Conservation (phyloP, 2,888 invertebrate genomes). For the Ptilodon capucinus region DNA sequence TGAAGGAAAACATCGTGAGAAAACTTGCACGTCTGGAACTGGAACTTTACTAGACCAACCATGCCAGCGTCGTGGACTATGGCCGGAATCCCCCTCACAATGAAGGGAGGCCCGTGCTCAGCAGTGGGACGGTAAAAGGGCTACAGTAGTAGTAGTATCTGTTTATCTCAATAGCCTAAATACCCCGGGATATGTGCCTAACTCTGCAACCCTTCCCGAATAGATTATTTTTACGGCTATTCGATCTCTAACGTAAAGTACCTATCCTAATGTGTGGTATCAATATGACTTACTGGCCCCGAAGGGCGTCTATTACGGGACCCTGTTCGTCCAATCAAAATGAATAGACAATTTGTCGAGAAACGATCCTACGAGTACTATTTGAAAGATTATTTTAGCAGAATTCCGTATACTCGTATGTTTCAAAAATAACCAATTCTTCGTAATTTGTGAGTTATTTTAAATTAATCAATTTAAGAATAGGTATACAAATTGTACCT, state of each 20-base stretch:
- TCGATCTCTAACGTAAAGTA: background rate
- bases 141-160: too few relatives aligned
- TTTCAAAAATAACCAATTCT: too few relatives aligned
- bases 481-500: too few relatives aligned
- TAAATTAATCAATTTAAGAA: too few relatives aligned
- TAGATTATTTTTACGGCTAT: background rate
- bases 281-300: conserved; percentile 7
- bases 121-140: too few relatives aligned
- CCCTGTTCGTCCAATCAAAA: conserved; percentile 51
- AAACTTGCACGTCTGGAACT: too few relatives aligned
- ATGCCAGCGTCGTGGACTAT: too few relatives aligned
- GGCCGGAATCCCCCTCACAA: too few relatives aligned
- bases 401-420: background rate
- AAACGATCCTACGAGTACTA: conserved; percentile 38
- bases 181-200: background rate
- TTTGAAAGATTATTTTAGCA: conserved; percentile 10
- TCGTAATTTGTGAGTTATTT: too few relatives aligned
- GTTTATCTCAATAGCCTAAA: background rate
- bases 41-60: too few relatives aligned
- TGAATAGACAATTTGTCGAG: conserved; percentile 44
- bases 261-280: conserved; percentile 1
- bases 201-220: background rate
- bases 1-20: too few relatives aligned
- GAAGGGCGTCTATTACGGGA: conserved; percentile 9
- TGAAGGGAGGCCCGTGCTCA: too few relatives aligned